Evolutionary conservation across 1,140 invertebrate species (phyloP).

Genomic region (Melanaphis sacchari): DNA sequence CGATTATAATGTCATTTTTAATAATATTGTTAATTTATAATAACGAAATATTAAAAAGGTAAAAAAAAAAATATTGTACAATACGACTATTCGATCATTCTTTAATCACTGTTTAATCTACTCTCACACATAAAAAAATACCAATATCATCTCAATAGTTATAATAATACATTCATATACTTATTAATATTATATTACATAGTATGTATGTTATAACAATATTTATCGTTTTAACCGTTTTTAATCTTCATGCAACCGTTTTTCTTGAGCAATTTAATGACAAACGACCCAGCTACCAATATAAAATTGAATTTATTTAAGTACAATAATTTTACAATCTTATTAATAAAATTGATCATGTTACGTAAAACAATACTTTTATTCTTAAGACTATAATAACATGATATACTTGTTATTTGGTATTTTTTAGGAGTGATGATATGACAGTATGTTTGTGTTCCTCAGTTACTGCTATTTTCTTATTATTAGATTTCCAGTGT

Average conservation of each 20-base stretch:
- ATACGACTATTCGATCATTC: not conserved
- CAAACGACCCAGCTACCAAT: too few species aligned
- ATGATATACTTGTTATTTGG: not conserved
- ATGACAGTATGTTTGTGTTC: not conserved
- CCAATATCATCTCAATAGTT: too few species aligned
- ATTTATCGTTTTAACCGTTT: too few species aligned
- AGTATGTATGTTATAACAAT: too few species aligned
- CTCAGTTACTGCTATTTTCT: not conserved
- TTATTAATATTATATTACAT: too few species aligned
- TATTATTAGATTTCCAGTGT: slow-evolving; percentile 26
- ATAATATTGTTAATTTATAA: not conserved
- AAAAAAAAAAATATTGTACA: not conserved
- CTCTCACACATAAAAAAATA: too few species aligned
- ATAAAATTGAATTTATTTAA: not conserved
- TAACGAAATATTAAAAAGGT: not conserved
- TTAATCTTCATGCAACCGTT: too few species aligned
- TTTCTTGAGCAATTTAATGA: too few species aligned
- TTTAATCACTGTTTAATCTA: not conserved
- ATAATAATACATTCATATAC: too few species aligned
- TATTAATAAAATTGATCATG: not conserved
- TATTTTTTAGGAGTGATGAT: not conserved
- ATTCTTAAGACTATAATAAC: not conserved
- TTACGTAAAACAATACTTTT: not conserved
- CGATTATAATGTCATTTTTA: not conserved
- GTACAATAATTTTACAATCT: not conserved